Percentiles rank a stretch among this genome's conserved stretches.
These are phyloP conservation scores for Zapus hudsonius DNA, from an alignment of 2,113 vertebrate species.

Conservation along the genomic window DNA sequence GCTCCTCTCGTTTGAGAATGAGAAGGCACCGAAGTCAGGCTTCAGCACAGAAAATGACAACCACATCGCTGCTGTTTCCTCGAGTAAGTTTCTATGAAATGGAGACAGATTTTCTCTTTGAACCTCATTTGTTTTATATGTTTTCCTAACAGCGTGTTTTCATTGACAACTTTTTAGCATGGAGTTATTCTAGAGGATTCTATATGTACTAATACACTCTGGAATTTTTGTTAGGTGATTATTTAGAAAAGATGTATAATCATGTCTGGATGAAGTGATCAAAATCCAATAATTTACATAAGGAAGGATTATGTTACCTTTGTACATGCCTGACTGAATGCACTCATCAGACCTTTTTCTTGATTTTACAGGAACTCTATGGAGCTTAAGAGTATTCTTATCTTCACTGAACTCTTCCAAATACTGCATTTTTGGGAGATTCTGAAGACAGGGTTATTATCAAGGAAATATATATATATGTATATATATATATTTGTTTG, in stretches of 20 bases:
- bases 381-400: too few species aligned
- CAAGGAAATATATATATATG: not conserved
- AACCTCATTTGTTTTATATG: constrained; percentile 31
- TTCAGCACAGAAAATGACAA: not conserved
- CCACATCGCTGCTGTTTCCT: not conserved
- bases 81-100: constrained; percentile 1
- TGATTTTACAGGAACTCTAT: too few species aligned
- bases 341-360: too few species aligned
- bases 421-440: not conserved
- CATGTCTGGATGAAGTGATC: constrained; percentile 4
- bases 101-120: not conserved
- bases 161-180: constrained; percentile 50
- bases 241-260: constrained; percentile 49
- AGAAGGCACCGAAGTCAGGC: not conserved
- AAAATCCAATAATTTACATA: not conserved
- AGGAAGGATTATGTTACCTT: not conserved
- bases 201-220: not conserved
- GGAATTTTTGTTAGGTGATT: constrained; percentile 61
- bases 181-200: not conserved
- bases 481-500: too few species aligned
- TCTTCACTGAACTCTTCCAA: too few species aligned
- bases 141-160: constrained; percentile 28
- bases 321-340: too few species aligned
- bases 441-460: not conserved
- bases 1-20: too few species aligned